Conservation (phyloP, 2,113 vertebrate species). For the Paedocypris sp. region DNA sequence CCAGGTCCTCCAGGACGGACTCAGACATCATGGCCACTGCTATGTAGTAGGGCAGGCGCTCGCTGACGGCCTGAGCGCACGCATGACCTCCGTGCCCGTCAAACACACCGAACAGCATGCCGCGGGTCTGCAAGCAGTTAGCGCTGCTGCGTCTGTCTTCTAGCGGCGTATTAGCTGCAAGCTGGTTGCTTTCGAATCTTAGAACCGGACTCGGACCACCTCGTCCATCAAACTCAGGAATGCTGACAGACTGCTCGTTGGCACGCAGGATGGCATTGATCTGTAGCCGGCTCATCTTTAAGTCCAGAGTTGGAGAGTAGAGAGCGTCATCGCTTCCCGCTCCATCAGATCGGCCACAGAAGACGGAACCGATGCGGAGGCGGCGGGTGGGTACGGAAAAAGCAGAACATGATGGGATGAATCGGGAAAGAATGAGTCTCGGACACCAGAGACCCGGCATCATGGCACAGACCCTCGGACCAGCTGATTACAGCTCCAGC, state of each 20-base stretch:
- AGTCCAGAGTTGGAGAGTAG: constrained; percentile 58
- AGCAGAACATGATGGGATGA: constrained; percentile 7
- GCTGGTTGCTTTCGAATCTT: constrained; percentile 83
- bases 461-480: constrained; percentile 13
- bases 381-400: neutral
- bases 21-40: constrained; percentile 80
- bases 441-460: constrained; percentile 52
- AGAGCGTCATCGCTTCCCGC: constrained; percentile 9
- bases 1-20: constrained; percentile 72
- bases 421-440: constrained; percentile 32
- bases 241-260: constrained; percentile 66
- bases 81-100: constrained; percentile 86
- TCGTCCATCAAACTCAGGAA: constrained; percentile 56
- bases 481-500: neutral
- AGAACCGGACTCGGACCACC: constrained; percentile 62
- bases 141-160: constrained; percentile 80
- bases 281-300: constrained; percentile 68
- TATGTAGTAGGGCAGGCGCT: constrained; percentile 80
- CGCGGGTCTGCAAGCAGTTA: constrained; percentile 75
- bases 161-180: constrained; percentile 79
- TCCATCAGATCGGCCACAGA: constrained; percentile 16
- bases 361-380: constrained; percentile 33
- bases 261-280: constrained; percentile 70
- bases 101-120: constrained; percentile 89
- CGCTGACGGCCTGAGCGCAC: constrained; percentile 82